These are phyloP conservation scores for Lethrus apterus DNA, from an alignment of 1,140 invertebrate species.

Conservation along the genomic window DNA sequence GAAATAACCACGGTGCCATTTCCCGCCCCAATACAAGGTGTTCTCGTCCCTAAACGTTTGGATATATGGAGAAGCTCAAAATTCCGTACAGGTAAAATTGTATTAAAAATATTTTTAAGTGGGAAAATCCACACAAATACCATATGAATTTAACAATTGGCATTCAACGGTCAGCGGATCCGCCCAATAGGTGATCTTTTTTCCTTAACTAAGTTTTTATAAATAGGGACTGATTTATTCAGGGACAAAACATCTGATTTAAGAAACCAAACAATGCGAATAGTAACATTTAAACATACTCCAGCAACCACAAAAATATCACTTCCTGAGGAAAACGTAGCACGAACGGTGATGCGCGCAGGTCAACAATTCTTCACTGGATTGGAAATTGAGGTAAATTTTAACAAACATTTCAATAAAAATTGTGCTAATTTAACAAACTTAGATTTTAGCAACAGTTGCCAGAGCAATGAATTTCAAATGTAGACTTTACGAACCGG, in stretches of 20 bases:
- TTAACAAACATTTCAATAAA: slow-evolving; percentile 10
- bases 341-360: slow-evolving; percentile 9
- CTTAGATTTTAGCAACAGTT: slow-evolving; percentile 59
- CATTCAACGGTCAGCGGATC: too few species aligned
- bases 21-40: slow-evolving; percentile 48
- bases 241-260: slow-evolving; percentile 54
- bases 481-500: slow-evolving; percentile 54
- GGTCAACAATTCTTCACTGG: slow-evolving; percentile 38
- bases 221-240: slow-evolving; percentile 42
- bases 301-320: slow-evolving; percentile 50
- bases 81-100: slow-evolving; percentile 48
- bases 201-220: neutral
- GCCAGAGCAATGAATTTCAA: slow-evolving; percentile 62
- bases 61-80: slow-evolving; percentile 56
- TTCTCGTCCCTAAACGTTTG: slow-evolving; percentile 49
- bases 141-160: too few species aligned
- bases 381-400: slow-evolving; percentile 53
- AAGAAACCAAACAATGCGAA: slow-evolving; percentile 46
- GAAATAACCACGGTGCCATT: slow-evolving; percentile 65
- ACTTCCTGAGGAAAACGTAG: slow-evolving; percentile 15
- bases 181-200: too few species aligned
- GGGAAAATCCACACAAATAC: too few species aligned
- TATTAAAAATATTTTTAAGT: too few species aligned
- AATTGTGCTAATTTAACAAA: slow-evolving; percentile 15
- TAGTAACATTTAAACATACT: slow-evolving; percentile 62